Percentiles rank a stretch among this genome's conserved stretches.
phyloP scores from a whole-genome alignment of 2,888 invertebrate genomes.

The Andrena praecox region DNA sequence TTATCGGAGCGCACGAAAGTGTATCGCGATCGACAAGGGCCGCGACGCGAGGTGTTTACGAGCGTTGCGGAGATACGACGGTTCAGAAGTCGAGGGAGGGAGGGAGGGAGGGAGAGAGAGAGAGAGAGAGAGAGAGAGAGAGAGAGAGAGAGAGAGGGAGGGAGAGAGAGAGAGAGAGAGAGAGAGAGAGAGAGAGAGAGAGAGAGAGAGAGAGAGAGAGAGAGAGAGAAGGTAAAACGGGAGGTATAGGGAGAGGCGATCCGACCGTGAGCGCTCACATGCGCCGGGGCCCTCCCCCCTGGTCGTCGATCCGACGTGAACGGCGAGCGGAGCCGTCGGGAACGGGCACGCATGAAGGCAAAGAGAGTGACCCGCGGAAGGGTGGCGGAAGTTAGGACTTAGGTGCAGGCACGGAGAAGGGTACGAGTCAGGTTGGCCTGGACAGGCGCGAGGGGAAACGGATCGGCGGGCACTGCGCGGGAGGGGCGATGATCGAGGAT shows the following conservation, averaged over 20 bases:
- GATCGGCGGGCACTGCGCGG: not conserved
- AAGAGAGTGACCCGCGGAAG: conserved; percentile 55
- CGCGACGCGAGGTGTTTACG: conserved; percentile 46
- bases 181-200: no score
- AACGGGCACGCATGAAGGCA: conserved; percentile 63
- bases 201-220: conserved; percentile 7
- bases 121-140: no score
- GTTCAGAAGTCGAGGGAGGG: conserved; percentile 42
- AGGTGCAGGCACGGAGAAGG: conserved; percentile 40
- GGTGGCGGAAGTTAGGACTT: conserved; percentile 72
- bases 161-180: no score
- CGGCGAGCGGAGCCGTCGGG: conserved; percentile 3
- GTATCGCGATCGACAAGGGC: conserved; percentile 43
- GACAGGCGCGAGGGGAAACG: conserved; percentile 15
- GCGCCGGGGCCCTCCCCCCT: conserved; percentile 36
- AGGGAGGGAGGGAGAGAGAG: not conserved
- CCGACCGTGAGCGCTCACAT: conserved; percentile 43
- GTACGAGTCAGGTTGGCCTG: conserved; percentile 19
- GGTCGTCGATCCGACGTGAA: conserved; percentile 39
- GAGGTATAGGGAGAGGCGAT: conserved; percentile 14
- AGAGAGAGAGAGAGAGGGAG: no score
- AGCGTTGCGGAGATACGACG: conserved; percentile 42
- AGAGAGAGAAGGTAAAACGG: no score
- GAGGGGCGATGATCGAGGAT: conserved; percentile 42
- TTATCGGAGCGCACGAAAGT: conserved; percentile 51